Evolutionary conservation across 2,797 vertebrate genomes (phyloP), one percentile per base, ranked within the genome.

Genomic region (Liasis olivaceus): DNA sequence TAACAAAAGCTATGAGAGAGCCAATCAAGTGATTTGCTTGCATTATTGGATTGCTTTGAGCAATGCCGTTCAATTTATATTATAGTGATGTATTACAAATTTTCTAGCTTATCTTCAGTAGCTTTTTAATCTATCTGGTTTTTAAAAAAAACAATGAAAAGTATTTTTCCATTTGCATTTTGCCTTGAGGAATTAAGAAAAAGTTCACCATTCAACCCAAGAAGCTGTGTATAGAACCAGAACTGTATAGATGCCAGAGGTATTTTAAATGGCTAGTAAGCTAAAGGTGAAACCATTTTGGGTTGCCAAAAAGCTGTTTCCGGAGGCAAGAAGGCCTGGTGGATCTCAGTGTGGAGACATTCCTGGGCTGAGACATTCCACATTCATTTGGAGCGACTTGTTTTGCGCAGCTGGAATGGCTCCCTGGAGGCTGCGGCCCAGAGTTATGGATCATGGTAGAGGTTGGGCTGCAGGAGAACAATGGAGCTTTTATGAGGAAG

Each of bases 401-500:
- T 96, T 97, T 96, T 96, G 95, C 93, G 95, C 94, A 95, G 95
- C 95, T 96, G 95, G 95, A 95, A 96, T 60, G 94, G 94, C 94
- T 97, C 96, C 96, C 96, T 94, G 95, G 96, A 96, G 96, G 96
- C 96, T 95, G 95, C 96, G 96, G 97, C 95, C 94, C 95, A 28
- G 85, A 96, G 95, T 95, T 95, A 96, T 95, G 95, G 91, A 95
- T 96, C 94, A 94, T 96, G 96, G 96, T 96, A 93, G 96, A 96
- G 94, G 93, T 95, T 95, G 95, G 93, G 95, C 96, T 96, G 94
- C 95, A 95, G 92, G 36, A 20, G 92, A 97, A 97, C 96, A 97
- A 97, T 96, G 95, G 94, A 87, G 94, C 96, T 95, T 96, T 96
- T 97, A 96, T 97, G 96, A 96, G 95, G 95, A 96, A 95, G 93